phyloP scores from a whole-genome alignment of 2,113 vertebrate species.

The Excalfactoria chinensis region DNA sequence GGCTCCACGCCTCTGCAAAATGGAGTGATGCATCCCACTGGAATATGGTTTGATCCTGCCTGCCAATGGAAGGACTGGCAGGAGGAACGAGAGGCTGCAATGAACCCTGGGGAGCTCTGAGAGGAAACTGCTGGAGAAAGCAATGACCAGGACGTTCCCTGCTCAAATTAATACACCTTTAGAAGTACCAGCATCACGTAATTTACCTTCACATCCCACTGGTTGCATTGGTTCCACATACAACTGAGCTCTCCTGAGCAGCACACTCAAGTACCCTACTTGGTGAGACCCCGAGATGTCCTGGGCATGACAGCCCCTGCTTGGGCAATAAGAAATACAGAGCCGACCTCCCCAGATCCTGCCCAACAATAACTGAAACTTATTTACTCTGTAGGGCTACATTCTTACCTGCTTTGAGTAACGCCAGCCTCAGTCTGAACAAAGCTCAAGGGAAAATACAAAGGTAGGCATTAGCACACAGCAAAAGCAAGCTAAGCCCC shows the following conservation, averaged over 20 bases:
- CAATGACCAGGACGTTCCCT: neutral
- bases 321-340: neutral
- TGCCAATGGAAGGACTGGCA: neutral
- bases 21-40: rapidly evolving
- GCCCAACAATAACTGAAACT: neutral
- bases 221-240: rapidly evolving
- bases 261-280: neutral
- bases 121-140: neutral
- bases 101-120: neutral
- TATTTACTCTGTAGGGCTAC: too few species aligned
- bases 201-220: neutral
- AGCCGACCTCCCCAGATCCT: neutral
- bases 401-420: neutral
- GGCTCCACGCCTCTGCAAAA: neutral
- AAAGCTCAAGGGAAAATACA: neutral
- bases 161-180: neutral
- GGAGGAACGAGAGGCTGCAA: neutral
- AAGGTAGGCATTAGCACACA: rapidly evolving
- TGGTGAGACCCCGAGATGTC: neutral
- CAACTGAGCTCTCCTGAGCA: neutral
- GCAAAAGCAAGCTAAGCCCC: neutral
- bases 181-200: too few species aligned
- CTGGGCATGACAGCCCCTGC: neutral
- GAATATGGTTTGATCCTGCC: rapidly evolving
- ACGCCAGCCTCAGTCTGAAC: rapidly evolving